Evolutionary conservation across 2,888 invertebrate species (phyloP), one percentile per base, ranked within the genome.

Genomic region (Hypomecis atomaria): DNA sequence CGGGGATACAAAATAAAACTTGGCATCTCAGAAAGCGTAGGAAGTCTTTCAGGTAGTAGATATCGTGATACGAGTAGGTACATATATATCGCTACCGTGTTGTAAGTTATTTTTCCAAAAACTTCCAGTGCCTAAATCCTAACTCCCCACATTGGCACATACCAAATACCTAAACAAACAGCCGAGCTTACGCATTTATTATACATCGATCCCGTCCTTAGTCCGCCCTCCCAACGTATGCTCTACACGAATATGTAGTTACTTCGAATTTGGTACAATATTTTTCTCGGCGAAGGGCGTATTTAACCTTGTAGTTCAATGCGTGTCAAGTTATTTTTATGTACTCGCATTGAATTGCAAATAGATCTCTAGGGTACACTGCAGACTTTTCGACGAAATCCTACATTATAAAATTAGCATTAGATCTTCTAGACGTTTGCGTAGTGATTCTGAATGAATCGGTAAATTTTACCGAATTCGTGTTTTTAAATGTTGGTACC

Each of bases 231-330:
- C 13, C 63, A 50, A 50, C 70, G 70, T 74, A 79, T 79, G 77
- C 76, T 42, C 44, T 62, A 66, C 83, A 83, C 82, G 83, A 77
- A 75, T 62, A 63, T 70, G 69, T 74, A 75, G 73, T 78, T 78
- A 74, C 75, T 71, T 73, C 67, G 76, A 78, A 73, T 76, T 73
- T 72, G 64, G 72, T 70, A 69, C 71, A 66, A 70, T 76, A 75
- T 79, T 75, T 81, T 77, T 74, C 54, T 69, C 65, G 61, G 69
- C 57, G 60, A 62, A 66, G 62, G 66, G 65, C 67, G 71, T 74
- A 76, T 75, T 78, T 73, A 70, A 76, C 70, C 71, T 72, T 63
- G 62, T 72, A 68, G 55, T 60, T 71, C 64, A 67, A 67, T 74
- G 67, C 56, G 53, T 69, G 66, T 67, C 67, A 70, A 70, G 71